These are phyloP conservation scores for Leptura quadrifasciata DNA, from an alignment of 2,888 invertebrate genomes.

Conservation along the genomic window DNA sequence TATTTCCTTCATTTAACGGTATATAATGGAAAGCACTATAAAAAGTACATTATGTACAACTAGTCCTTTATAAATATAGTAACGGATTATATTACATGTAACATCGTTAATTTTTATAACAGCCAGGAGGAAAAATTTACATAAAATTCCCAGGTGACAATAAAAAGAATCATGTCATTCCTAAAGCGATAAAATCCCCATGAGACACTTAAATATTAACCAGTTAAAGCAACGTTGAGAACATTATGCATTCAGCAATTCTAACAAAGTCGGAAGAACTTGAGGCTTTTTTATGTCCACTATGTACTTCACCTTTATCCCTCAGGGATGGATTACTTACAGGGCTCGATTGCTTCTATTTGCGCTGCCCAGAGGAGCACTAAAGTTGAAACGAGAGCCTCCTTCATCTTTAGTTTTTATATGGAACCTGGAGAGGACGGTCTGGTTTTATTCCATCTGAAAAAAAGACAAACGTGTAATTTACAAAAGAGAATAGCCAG, in stretches of 20 bases:
- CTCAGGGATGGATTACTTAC: conserved; percentile 63
- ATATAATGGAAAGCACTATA: too few species aligned
- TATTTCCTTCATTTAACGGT: too few species aligned
- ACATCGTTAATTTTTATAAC: neutral
- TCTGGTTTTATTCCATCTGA: conserved; percentile 59
- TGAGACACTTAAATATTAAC: neutral
- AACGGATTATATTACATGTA: neutral
- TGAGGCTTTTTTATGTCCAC: conserved; percentile 13
- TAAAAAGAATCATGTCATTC: neutral
- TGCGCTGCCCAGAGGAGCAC: conserved; percentile 59
- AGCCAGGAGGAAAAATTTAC: neutral
- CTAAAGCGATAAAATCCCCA: conserved; percentile 11
- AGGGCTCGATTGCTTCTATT: conserved; percentile 66
- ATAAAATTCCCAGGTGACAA: neutral
- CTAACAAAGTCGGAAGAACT: conserved; percentile 56
- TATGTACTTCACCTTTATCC: conserved; percentile 29
- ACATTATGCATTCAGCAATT: conserved; percentile 40
- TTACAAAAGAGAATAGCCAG: neutral
- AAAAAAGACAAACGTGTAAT: conserved; percentile 40
- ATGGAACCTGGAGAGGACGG: conserved; percentile 10
- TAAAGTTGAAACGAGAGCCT: conserved; percentile 56
- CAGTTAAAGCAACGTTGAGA: neutral
- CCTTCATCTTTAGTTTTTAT: conserved; percentile 57
- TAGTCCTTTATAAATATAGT: too few species aligned
- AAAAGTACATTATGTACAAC: too few species aligned